Evolutionary conservation across 2,888 invertebrate species (phyloP), one percentile per base, ranked within the genome.

Genomic region (Sarcophaga variegata): DNA sequence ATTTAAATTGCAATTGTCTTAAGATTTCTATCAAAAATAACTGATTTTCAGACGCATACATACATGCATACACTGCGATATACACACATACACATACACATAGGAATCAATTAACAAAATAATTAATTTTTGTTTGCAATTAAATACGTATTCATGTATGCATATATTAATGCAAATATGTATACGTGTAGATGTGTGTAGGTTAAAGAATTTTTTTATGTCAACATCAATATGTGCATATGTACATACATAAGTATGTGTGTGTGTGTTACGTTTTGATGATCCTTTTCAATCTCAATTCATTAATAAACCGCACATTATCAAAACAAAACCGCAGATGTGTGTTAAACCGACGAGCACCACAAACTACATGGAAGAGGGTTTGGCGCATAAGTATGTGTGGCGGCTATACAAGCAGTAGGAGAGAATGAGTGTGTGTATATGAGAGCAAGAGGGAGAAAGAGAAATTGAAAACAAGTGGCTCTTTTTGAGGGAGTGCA

Each of bases 301-400:
- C 81, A 75, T 66, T 79, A 74, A 82, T 63, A 86, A 77, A 82
- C 79, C 84, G 75, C 87, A 76, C n/a, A 79, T 84, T 67, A 87
- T 67, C 72, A 62, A 71, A 72, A 45, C 11, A 20, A 67, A 79
- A 87, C 87, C 87, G n/a, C 87, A 82, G 71, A 72, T 79, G 71
- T 75, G 78, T 71, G 81, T 76, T 60, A 45, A 75, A 75, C 54
- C 54, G n/a, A 72, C 22, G 11, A 63, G 25, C 17, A 63, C 66
- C 80, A 76, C 83, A 37, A 81, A 69, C 64, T 27, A 59, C 20
- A 71, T 71, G 37, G n/a, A 69, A 81, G 74, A 59, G 60, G n/a
- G 75, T 84, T 84, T 80, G 14, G 80, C 66, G 84, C 45, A 20
- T 37, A 27, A 64, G 12, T 49, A 25, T n/a, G 4, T 25, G 20